phyloP scores from a whole-genome alignment of 2,113 vertebrate species.

The Copsychus sechellarum region DNA sequence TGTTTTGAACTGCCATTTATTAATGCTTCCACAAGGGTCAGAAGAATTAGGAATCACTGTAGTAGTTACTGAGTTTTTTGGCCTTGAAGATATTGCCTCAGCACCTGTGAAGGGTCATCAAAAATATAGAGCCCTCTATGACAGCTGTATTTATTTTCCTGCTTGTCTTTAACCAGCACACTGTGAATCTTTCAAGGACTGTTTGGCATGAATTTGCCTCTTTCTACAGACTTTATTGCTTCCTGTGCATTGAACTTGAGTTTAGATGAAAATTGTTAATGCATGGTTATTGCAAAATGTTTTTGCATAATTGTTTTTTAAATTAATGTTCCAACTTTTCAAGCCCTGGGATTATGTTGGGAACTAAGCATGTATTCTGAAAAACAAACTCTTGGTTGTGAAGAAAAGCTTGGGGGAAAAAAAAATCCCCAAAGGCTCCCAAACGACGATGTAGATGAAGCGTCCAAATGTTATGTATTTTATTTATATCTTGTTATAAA shows the following conservation, averaged over 20 bases:
- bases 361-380: constrained; percentile 14
- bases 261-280: constrained; percentile 24
- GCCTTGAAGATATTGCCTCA: background rate
- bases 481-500: constrained; percentile 54
- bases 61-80: background rate
- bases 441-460: background rate
- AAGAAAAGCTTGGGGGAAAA: constrained; percentile 9
- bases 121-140: background rate
- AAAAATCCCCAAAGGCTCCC: constrained; percentile 19
- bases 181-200: background rate
- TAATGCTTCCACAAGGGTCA: background rate
- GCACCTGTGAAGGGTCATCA: background rate
- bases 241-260: background rate
- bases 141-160: background rate
- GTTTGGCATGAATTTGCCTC: background rate
- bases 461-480: constrained; percentile 35
- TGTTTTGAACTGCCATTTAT: background rate
- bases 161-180: background rate
- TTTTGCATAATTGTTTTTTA: constrained; percentile 22
- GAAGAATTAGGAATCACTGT: background rate
- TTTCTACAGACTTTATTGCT: constrained; percentile 7
- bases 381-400: constrained; percentile 26
- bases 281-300: background rate
- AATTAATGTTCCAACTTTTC: constrained; percentile 21
- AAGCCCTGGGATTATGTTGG: constrained; percentile 20